Conservation (phyloP, 1,140 invertebrate species). For the Drosophila rhopaloa region DNA sequence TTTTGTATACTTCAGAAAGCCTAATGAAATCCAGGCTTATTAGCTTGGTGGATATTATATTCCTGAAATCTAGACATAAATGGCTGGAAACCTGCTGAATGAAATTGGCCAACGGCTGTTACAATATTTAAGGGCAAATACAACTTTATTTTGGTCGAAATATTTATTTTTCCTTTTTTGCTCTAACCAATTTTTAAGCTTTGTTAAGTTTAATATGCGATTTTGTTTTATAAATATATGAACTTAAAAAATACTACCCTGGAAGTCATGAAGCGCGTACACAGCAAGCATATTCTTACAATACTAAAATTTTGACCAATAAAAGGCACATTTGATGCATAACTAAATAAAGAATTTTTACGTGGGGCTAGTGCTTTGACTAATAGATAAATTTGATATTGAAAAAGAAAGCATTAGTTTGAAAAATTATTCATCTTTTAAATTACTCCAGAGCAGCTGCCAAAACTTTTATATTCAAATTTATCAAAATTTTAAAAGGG, state of each 20-base stretch:
- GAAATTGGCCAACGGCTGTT: conserved; percentile 10
- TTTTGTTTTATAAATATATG: not conserved
- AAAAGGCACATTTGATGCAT: conserved; percentile 3
- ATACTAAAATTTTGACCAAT: conserved; percentile 25
- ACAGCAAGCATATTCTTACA: conserved; percentile 3
- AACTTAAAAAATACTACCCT: not conserved
- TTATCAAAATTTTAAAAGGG: conserved; percentile 24
- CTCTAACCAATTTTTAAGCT: not conserved
- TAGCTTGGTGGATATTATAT: not conserved
- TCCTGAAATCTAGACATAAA: conserved; percentile 1
- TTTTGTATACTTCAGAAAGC: not conserved
- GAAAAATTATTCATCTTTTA: conserved; percentile 25
- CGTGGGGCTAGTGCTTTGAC: conserved; percentile 41
- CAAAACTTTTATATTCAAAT: conserved; percentile 60
- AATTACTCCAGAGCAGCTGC: conserved; percentile 63
- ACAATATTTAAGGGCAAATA: not conserved
- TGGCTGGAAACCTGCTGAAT: conserved; percentile 32
- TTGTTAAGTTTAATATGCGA: not conserved
- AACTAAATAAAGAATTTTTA: conserved; percentile 26
- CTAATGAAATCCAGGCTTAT: not conserved
- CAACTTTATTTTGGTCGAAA: not conserved
- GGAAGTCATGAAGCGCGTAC: conserved; percentile 18
- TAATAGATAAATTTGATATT: conserved; percentile 62
- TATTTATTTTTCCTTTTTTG: not conserved
- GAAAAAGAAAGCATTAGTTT: conserved; percentile 21